Evolutionary conservation across 2,888 invertebrate species (phyloP), one percentile per base, ranked within the genome.

Genomic region (Papilio demoleus): DNA sequence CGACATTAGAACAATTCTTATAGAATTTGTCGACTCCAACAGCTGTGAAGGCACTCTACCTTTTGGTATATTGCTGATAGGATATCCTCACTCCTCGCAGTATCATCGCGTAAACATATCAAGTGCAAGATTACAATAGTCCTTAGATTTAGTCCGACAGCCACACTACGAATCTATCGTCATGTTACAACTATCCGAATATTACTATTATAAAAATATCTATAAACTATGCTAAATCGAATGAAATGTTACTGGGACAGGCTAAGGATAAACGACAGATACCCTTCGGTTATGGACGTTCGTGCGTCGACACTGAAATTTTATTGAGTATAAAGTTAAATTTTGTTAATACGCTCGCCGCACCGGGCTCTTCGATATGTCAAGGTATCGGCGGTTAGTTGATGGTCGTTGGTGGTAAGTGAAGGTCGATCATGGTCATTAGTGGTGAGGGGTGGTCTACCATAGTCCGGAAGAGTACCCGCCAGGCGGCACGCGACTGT

Each of bases 391-490:
- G 76, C 77, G 76, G 74, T 79, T 75, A n/a, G 40, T 19, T 77
- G 79, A 65, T 74, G 77, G 75, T 76, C 74, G 71, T 72, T 73
- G 78, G 71, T 74, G 73, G 74, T 75, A 40, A 58, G 70, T 62
- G 65, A 47, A 45, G 71, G 70, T 74, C 14, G 19, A 60, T 24
- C 65, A 76, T 72, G 70, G 71, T 71, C 74, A 67, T 75, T 75
- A 67, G 75, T 75, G 74, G 73, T 70, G 74, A 75, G 74, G 76
- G 78, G 71, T 74, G 71, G 79, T 83, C 93, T 94, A 95, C 95
- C 95, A 95, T 74, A 95, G 93, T 74, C 95, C 94, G 74, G 95
- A 94, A 74, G 95, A 95, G 84, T 88, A 95, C 62, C 95, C 95
- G 77, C 95, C 95, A 64, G 95, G 95, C 63, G 95, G 95, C 74